phyloP scores from a whole-genome alignment of 2,797 vertebrate genomes.

The Champsocephalus gunnari region DNA sequence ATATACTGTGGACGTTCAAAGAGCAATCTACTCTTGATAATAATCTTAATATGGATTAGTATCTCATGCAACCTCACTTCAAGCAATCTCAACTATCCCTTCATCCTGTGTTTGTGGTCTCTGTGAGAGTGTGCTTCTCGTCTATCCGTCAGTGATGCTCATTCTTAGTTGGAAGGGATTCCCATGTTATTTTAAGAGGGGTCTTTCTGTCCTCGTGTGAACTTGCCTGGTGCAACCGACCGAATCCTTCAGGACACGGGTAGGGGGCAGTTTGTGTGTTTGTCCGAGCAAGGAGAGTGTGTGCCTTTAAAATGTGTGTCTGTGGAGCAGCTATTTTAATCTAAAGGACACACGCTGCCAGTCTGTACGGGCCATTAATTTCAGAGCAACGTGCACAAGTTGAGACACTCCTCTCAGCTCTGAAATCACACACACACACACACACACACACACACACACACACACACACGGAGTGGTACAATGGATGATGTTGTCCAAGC shows the following conservation, averaged over 20 bases:
- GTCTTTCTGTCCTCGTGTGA: conserved; percentile 48
- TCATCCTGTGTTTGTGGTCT: not conserved
- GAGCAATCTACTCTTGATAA: no score
- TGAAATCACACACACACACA: not conserved
- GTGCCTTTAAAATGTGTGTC: conserved; percentile 51
- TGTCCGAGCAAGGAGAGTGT: conserved; percentile 9
- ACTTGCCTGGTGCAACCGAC: conserved; percentile 8
- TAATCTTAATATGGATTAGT: no score
- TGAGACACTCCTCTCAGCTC: not conserved
- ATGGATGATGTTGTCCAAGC: conserved; percentile 65
- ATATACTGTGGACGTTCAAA: no score
- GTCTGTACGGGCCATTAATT: conserved; percentile 55
- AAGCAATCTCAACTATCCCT: no score
- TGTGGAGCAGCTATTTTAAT: conserved; percentile 72
- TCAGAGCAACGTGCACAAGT: conserved; percentile 31
- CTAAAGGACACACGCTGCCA: conserved; percentile 48
- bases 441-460: conserved; percentile 12
- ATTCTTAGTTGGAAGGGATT: conserved; percentile 24
- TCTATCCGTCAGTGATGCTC: not conserved
- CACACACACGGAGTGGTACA: conserved; percentile 44
- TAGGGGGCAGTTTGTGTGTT: conserved; percentile 25
- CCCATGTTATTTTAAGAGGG: conserved; percentile 49
- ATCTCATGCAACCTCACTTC: no score
- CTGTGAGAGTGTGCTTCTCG: not conserved
- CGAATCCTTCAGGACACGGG: conserved; percentile 32